Evolutionary conservation across 2,113 vertebrate species (phyloP).

Genomic region (Phrynocephalus versicolor): DNA sequence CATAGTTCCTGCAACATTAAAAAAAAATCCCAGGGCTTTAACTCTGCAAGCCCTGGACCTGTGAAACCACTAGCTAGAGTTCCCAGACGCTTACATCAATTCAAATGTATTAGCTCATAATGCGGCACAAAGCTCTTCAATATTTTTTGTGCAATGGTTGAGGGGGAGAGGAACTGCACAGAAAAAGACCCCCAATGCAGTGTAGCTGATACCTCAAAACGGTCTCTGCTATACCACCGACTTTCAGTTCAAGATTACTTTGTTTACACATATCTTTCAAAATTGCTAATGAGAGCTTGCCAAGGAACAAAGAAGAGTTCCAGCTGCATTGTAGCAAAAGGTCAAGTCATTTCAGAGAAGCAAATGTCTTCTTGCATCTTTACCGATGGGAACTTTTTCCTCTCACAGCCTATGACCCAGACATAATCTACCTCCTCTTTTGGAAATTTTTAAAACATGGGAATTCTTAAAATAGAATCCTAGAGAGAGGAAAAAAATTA

Average conservation of each 20-base stretch:
- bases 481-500: conserved; percentile 25
- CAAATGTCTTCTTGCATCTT: neutral
- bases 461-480: neutral
- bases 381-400: neutral
- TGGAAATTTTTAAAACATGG: conserved; percentile 14
- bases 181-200: neutral
- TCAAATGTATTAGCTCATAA: too few relatives aligned
- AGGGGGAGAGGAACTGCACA: neutral
- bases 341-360: neutral
- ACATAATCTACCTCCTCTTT: neutral
- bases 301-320: conserved; percentile 6
- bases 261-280: neutral
- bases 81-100: too few relatives aligned
- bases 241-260: neutral
- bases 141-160: too few relatives aligned
- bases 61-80: too few relatives aligned
- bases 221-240: neutral
- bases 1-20: too few relatives aligned
- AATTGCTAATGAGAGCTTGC: neutral
- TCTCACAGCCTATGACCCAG: conserved; percentile 4
- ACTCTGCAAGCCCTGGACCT: too few relatives aligned
- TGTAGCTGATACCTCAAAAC: neutral
- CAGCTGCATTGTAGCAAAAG: neutral
- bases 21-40: too few relatives aligned
- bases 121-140: too few relatives aligned